Base-by-base conservation (phyloP, 2,888 invertebrate genomes). In the Epirrhoe tristata region DNA sequence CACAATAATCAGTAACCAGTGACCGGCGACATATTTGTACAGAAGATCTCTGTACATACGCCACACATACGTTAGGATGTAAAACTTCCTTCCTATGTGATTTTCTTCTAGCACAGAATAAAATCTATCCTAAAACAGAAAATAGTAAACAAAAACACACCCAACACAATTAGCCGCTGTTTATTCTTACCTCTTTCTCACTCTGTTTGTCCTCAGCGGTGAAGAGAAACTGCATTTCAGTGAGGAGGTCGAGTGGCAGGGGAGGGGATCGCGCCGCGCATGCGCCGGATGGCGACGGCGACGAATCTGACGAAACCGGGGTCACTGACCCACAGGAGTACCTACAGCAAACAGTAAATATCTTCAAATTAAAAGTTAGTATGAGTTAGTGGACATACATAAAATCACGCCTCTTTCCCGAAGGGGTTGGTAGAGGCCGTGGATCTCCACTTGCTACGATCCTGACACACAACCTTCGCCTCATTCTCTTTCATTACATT, bases 291-390 rank as follows among this genome's bases (percentile, higher is more conserved):
- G 63, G 60, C 14, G 89, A 87, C 54, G 85, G 85, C 2, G 90
- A 89, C 4, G 93, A 92, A 63, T 87, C 89, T 0, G 92, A 91
- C 0, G 92, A 92, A 12, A 90, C 90, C 0, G 93, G 92, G 6
- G 92, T 91, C 64, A 85, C 89, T 0, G 92, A 91, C 6, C 91
- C 91, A 73, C 91, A 91, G n/a, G 92, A 92, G 65, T 88, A 89
- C 77, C 92, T 93, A n/a, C n/a, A 55, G 7, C 24, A 3, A 24
- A 24, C 24, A 24, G 24, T 24, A 24, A n/a, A n/a, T n/a, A 24
- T 24, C 24, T 24, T 24, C 24, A 24, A 24, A 24, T 24, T 24
- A n/a, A n/a, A n/a, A n/a, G n/a, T n/a, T n/a, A n/a, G n/a, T n/a
- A n/a, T n/a, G n/a, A n/a, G n/a, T n/a, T n/a, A n/a, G n/a, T n/a